Evolutionary conservation across 2,888 invertebrate genomes (phyloP), one percentile per base, ranked within the genome.

Genomic region (Biston stratarius): DNA sequence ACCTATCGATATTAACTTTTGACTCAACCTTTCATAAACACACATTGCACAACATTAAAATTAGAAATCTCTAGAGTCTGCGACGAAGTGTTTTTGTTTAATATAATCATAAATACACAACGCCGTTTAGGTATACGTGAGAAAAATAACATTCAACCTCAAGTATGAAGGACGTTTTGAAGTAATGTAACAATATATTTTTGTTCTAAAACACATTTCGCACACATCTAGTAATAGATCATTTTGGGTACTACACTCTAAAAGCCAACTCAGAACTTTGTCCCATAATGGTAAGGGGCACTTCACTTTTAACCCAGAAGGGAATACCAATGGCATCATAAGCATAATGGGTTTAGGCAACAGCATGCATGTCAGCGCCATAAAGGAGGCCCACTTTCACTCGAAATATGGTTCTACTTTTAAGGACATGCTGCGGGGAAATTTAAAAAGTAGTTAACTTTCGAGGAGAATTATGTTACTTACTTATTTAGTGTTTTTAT

Each of bases 271-370:
- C 56, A 60, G 48, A 68, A 68, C 60, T 77, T 82, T 79, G 77
- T 80, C 75, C 77, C 77, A 72, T 78, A 82, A 81, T 78, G 77
- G 77, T 69, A 67, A 69, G 75, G 76, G 76, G 79, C 80, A 83
- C 79, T 83, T 75, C 72, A 73, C 82, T 79, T 60, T 45, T 73
- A 78, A 72, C 76, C 73, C 83, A 76, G 77, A 68, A 61, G 79
- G 78, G 89, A 88, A 89, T 88, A 85, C 78, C 84, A 89, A 88
- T 88, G 83, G 79, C 80, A 75, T 79, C 80, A 83, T 83, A 86
- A 85, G 79, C 83, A 81, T 85, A 85, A 88, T 86, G 85, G 81
- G 78, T 79, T 78, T 83, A 81, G 83, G 78, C 76, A 78, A 75
- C 78, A 76, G 78, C 77, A 77, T 78, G 80, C 78, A 77, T 79